Percentiles rank a stretch among this genome's conserved stretches.
Evolutionary conservation across 1,140 invertebrate species (phyloP).

Genomic region (Parasteatoda tepidariorum): DNA sequence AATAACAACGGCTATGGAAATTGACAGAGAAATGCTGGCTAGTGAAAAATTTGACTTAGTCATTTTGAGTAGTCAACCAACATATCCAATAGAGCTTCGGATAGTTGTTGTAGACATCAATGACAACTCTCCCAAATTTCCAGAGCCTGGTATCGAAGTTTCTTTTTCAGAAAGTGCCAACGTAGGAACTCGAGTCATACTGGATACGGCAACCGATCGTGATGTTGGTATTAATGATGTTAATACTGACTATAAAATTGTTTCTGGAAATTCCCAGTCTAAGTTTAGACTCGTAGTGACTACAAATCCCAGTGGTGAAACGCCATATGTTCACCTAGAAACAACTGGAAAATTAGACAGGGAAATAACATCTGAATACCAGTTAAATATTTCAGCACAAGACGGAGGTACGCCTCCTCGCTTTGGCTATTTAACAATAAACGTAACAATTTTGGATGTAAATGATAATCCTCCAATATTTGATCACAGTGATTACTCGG

Average conservation of each 20-base stretch:
- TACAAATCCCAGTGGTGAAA: constrained; percentile 87
- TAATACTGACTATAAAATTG: constrained; percentile 86
- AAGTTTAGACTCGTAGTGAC: constrained; percentile 89
- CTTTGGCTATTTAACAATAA: constrained; percentile 87
- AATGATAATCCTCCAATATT: constrained; percentile 96
- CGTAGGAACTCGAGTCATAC: constrained; percentile 82
- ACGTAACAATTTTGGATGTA: constrained; percentile 89
- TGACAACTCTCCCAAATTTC: constrained; percentile 90
- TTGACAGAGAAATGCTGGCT: constrained; percentile 82
- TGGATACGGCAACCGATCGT: constrained; percentile 87
- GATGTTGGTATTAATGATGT: constrained; percentile 87
- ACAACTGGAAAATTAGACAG: constrained; percentile 90
- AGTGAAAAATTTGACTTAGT: constrained; percentile 88
- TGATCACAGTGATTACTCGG: constrained; percentile 91
- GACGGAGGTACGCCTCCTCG: constrained; percentile 85
- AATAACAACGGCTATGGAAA: constrained; percentile 81
- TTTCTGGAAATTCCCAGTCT: constrained; percentile 86
- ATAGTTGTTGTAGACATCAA: constrained; percentile 88
- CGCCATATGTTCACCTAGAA: constrained; percentile 89
- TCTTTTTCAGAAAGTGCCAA: constrained; percentile 92
- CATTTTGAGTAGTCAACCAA: constrained; percentile 89
- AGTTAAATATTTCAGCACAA: constrained; percentile 87
- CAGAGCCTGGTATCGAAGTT: constrained; percentile 85
- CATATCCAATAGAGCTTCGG: constrained; percentile 91
- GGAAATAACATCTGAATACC: constrained; percentile 84